Conservation (phyloP, 2,888 invertebrate species). For the Drosophila suboccidentalis region DNA sequence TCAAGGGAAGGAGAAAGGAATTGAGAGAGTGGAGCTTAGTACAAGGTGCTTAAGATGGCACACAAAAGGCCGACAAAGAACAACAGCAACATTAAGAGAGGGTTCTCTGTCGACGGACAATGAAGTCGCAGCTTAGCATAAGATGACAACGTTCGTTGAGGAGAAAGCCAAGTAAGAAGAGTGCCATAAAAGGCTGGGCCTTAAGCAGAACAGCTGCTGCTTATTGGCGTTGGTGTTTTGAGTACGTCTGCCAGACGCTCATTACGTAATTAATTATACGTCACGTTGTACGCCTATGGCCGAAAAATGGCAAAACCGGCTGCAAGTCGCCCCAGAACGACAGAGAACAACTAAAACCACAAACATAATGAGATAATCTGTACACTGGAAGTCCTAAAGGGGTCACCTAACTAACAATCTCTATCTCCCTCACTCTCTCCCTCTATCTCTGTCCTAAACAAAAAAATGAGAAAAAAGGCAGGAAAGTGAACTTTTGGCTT, state of each 20-base stretch:
- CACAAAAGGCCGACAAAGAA: conserved; percentile 33
- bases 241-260: conserved; percentile 66
- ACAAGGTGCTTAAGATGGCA: conserved; percentile 55
- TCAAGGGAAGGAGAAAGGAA: neutral
- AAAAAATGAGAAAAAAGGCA: conserved; percentile 30
- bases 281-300: conserved; percentile 67
- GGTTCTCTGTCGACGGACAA: conserved; percentile 39
- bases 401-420: conserved; percentile 13
- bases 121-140: conserved; percentile 34
- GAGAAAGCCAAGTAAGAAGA: conserved; percentile 15
- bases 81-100: conserved; percentile 9
- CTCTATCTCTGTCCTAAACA: neutral
- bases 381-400: conserved; percentile 39
- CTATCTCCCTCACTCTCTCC: neutral
- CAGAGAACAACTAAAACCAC: conserved; percentile 54
- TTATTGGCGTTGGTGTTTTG: conserved; percentile 35
- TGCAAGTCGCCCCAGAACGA: conserved; percentile 13
- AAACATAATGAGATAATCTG: conserved; percentile 78
- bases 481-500: conserved; percentile 74
- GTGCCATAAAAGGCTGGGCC: conserved; percentile 26
- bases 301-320: conserved; percentile 52
- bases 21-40: conserved; percentile 4
- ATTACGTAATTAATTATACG: conserved; percentile 80
- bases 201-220: conserved; percentile 27
- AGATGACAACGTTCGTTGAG: conserved; percentile 16